These are phyloP conservation scores for Apodemus sylvaticus DNA, from an alignment of 2,113 vertebrate species.

Conservation along the genomic window DNA sequence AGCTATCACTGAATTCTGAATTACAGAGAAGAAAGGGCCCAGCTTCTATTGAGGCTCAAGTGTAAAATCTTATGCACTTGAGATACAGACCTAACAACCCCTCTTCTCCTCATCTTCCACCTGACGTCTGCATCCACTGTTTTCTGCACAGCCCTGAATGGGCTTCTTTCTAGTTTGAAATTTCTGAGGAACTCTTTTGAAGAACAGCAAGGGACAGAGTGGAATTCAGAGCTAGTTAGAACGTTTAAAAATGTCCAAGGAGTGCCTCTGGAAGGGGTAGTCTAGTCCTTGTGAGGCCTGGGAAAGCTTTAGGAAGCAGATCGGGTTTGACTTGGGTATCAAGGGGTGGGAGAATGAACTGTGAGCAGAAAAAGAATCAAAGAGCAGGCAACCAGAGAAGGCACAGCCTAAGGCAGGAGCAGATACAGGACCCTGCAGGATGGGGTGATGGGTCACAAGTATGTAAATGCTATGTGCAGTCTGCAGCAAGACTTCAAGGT, in stretches of 20 bases:
- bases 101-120: not conserved
- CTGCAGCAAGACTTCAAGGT: no score
- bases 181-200: constrained; percentile 17
- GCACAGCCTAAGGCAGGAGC: not conserved
- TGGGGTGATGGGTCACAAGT: not conserved
- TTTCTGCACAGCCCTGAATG: not conserved
- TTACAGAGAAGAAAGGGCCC: not conserved
- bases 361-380: not conserved
- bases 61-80: not conserved
- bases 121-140: not conserved
- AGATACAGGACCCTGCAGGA: not conserved
- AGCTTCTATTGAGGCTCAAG: not conserved
- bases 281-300: not conserved
- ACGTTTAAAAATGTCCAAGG: not conserved
- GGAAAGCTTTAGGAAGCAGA: not conserved
- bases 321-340: not conserved
- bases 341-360: not conserved
- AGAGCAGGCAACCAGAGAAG: not conserved
- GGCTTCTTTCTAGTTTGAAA: not conserved
- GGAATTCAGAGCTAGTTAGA: not conserved
- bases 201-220: not conserved
- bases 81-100: not conserved
- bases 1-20: constrained; percentile 16
- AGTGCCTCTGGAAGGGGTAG: not conserved
- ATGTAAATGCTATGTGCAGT: not conserved